A percentile compares a stretch with the other conserved stretches of the same genome.
Evolutionary conservation across 2,797 vertebrate genomes (phyloP).

Genomic region (Triplophysa yarkandensis): DNA sequence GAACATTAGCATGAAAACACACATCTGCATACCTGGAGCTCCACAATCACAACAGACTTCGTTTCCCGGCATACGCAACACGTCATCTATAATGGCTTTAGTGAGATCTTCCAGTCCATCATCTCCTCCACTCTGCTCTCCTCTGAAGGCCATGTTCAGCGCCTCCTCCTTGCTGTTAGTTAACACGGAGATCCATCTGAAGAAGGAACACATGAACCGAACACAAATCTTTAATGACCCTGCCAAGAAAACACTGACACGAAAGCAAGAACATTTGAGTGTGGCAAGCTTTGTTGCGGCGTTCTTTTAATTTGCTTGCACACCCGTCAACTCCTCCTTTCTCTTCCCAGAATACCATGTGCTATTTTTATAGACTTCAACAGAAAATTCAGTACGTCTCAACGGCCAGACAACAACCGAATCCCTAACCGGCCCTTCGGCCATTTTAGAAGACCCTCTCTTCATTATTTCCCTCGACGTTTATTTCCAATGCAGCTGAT

Average conservation of each 20-base stretch:
- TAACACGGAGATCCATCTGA: conserved; percentile 87
- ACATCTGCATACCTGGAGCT: conserved; percentile 73
- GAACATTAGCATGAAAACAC: no score
- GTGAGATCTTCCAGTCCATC: conserved; percentile 86
- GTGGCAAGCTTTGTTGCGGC: neutral
- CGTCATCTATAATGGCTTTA: conserved; percentile 87
- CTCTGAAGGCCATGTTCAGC: conserved; percentile 87
- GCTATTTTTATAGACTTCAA: neutral
- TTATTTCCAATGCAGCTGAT: neutral
- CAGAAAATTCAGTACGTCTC: neutral
- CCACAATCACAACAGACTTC: conserved; percentile 87
- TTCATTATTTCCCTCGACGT: neutral
- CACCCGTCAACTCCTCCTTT: neutral
- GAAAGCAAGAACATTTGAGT: neutral
- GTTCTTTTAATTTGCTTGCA: neutral
- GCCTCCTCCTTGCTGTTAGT: conserved; percentile 91
- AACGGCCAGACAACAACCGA: neutral
- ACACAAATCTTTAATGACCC: no score
- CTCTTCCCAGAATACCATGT: neutral
- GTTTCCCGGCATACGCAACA: conserved; percentile 84
- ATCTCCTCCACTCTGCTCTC: conserved; percentile 84
- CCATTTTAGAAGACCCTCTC: neutral
- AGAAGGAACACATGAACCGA: conserved; percentile 12
- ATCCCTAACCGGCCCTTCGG: conserved; percentile 5
- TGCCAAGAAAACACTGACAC: neutral